Evolutionary conservation across 2,888 invertebrate species (phyloP).

Genomic region (Urechis unicinctus): DNA sequence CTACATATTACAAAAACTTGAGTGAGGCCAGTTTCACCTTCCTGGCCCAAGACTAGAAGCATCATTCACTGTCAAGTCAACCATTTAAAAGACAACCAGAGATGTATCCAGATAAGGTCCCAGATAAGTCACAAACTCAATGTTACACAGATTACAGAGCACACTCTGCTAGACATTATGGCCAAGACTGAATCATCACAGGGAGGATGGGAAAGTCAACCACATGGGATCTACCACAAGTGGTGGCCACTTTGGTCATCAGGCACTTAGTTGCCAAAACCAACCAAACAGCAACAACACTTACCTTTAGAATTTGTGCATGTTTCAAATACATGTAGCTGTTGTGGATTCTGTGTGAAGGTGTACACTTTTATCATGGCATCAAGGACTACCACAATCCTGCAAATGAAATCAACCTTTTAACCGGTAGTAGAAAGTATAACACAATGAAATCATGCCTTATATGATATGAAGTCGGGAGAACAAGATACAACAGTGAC

Average conservation of each 20-base stretch:
- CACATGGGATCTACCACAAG: too few species aligned
- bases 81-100: background rate
- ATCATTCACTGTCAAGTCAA: background rate
- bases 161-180: too few species aligned
- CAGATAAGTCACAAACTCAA: too few species aligned
- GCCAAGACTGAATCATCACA: too few species aligned
- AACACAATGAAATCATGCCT: too few species aligned
- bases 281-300: slow-evolving; percentile 1
- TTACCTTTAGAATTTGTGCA: slow-evolving; percentile 78
- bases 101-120: background rate
- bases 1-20: too few species aligned
- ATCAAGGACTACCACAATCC: slow-evolving; percentile 91
- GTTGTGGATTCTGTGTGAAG: slow-evolving; percentile 90
- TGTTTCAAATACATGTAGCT: slow-evolving; percentile 94
- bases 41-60: background rate
- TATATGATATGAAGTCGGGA: background rate
- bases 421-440: too few species aligned
- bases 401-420: slow-evolving; percentile 27
- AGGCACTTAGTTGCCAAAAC: too few species aligned
- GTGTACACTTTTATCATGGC: slow-evolving; percentile 95
- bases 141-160: too few species aligned
- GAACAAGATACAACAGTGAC: slow-evolving; percentile 4
- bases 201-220: too few species aligned
- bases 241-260: too few species aligned
- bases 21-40: too few species aligned